phyloP scores from a whole-genome alignment of 2,888 invertebrate species.

The Scaptomyza tumidula region DNA sequence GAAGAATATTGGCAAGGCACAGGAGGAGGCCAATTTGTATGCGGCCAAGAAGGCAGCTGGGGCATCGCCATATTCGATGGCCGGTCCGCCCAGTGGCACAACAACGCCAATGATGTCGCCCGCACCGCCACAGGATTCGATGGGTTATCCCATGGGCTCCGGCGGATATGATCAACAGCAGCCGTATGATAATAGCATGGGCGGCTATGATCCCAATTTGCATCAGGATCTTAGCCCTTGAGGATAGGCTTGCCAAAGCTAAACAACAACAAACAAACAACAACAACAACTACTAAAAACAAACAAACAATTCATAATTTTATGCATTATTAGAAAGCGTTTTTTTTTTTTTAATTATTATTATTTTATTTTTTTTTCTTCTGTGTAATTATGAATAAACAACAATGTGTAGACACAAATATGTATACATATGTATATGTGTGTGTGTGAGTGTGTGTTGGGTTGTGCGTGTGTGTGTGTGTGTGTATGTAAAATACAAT shows the following conservation, averaged over 20 bases:
- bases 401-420: conserved; percentile 9
- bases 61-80: conserved; percentile 95
- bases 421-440: conserved; percentile 1
- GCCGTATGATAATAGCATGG: conserved; percentile 94
- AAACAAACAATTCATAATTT: conserved; percentile 27
- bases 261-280: conserved; percentile 1
- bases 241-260: conserved; percentile 77
- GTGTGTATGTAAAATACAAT: conserved; percentile 52
- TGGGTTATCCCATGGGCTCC: conserved; percentile 96
- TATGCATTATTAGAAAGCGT: conserved; percentile 28
- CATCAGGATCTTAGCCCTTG: conserved; percentile 93
- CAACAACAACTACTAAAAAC: conserved; percentile 15
- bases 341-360: conserved; percentile 7
- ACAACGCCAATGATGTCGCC: conserved; percentile 98
- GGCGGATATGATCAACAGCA: conserved; percentile 95
- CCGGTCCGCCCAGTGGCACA: conserved; percentile 94
- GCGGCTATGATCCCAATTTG: conserved; percentile 94
- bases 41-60: conserved; percentile 99
- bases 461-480: conserved; percentile 18
- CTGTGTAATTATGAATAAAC: conserved; percentile 34
- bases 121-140: conserved; percentile 95
- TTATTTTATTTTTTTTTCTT: conserved; percentile 19
- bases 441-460: conserved; percentile 18
- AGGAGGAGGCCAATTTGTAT: conserved; percentile 99
- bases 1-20: conserved; percentile 99